Percentiles rank a stretch among this genome's conserved stretches.
Evolutionary conservation across 2,888 invertebrate species (phyloP).

Genomic region (Eulithis testata): DNA sequence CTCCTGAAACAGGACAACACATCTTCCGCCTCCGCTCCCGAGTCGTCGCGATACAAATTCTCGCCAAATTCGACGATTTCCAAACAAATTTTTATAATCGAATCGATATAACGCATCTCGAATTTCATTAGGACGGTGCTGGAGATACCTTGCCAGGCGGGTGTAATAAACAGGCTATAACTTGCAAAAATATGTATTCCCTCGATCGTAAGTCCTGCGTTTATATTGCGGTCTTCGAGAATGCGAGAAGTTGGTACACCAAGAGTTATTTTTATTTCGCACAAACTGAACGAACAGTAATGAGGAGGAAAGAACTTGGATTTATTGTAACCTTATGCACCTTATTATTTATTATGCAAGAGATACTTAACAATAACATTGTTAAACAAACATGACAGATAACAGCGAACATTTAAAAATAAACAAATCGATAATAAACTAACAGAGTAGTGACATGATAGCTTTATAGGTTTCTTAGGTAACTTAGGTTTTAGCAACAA

Average conservation of each 20-base stretch:
- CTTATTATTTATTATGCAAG: conserved; percentile 12
- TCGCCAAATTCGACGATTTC: conserved; percentile 57
- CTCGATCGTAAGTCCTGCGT: conserved; percentile 52
- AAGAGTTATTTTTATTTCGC: conserved; percentile 31
- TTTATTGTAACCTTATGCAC: conserved; percentile 24
- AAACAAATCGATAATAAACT: conserved; percentile 1
- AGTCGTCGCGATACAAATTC: conserved; percentile 66
- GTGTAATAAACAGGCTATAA: conserved; percentile 59
- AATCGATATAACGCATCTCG: conserved; percentile 58
- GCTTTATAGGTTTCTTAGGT: no score
- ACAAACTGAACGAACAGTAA: conserved; percentile 30
- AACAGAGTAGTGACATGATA: no score
- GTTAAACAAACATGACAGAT: conserved; percentile 18
- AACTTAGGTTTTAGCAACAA: no score
- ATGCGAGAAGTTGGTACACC: conserved; percentile 44
- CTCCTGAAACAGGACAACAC: conserved; percentile 79
- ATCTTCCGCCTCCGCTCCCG: conserved; percentile 78
- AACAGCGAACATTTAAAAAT: conserved; percentile 8
- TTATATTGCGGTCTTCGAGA: conserved; percentile 45
- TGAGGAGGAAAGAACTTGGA: conserved; percentile 29
- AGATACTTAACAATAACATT: conserved; percentile 21
- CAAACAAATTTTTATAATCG: conserved; percentile 65
- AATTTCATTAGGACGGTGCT: conserved; percentile 61
- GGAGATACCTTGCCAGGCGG: conserved; percentile 52
- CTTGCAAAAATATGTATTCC: conserved; percentile 54